Conservation (phyloP, 2,888 invertebrate species). For the Hypomecis punctinalis region DNA sequence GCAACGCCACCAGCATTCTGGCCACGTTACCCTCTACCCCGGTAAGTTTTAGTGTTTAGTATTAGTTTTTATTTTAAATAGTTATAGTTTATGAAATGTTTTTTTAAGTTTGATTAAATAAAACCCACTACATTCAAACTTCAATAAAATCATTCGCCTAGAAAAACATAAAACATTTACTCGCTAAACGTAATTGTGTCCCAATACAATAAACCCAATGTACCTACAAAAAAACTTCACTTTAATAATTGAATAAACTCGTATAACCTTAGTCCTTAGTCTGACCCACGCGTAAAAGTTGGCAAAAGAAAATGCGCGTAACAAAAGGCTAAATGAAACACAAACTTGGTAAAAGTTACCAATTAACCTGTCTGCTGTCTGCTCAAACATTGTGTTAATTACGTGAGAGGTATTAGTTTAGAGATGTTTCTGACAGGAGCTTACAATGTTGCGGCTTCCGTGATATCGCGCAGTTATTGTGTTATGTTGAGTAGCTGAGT, state of each 20-base stretch:
- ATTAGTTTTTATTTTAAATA: too few relatives aligned
- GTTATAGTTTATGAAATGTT: too few relatives aligned
- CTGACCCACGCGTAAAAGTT: constrained; percentile 8
- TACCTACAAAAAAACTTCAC: background rate
- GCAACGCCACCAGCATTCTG: too few relatives aligned
- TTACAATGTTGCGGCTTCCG: constrained; percentile 30
- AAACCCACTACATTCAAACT: too few relatives aligned
- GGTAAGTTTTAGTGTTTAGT: too few relatives aligned
- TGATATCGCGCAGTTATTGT: constrained; percentile 6
- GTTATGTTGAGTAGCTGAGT: background rate
- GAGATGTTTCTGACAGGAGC: constrained; percentile 28
- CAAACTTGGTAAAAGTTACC: constrained; percentile 27
- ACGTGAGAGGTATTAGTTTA: constrained; percentile 29
- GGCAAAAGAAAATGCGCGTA: constrained; percentile 20
- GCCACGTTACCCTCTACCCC: too few relatives aligned
- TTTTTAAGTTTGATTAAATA: too few relatives aligned
- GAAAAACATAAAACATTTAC: too few relatives aligned
- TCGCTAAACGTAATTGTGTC: too few relatives aligned
- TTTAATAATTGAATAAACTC: constrained; percentile 11
- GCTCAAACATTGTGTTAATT: constrained; percentile 31
- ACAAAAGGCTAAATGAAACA: constrained; percentile 24
- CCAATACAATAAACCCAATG: too few relatives aligned
- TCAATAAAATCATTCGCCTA: too few relatives aligned
- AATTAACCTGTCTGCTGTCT: constrained; percentile 22
- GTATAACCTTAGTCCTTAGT: constrained; percentile 3